These are phyloP conservation scores for Thamnaconus septentrionalis DNA, from an alignment of 2,113 vertebrate species.

Conservation along the genomic window DNA sequence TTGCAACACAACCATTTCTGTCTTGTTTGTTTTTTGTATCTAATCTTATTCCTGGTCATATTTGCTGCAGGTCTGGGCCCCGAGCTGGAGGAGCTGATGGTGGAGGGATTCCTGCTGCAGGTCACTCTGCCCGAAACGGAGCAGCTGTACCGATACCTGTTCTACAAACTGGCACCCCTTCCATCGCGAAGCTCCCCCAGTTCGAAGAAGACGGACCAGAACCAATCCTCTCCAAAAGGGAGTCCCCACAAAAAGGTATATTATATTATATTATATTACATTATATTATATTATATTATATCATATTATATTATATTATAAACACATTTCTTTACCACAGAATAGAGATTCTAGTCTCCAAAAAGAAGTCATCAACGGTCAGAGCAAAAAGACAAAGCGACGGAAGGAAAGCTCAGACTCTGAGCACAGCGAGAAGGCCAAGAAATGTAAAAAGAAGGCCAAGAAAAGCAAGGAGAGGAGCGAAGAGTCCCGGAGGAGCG, in stretches of 20 bases:
- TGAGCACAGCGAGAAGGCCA: slow-evolving; percentile 82
- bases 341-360: slow-evolving; percentile 76
- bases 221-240: slow-evolving; percentile 65
- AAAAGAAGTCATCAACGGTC: slow-evolving; percentile 74
- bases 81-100: slow-evolving; percentile 91
- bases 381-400: slow-evolving; percentile 85
- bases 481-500: slow-evolving; percentile 60
- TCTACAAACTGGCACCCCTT: slow-evolving; percentile 75
- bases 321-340: slow-evolving; percentile 45
- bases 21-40: background rate
- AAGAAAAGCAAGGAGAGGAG: slow-evolving; percentile 75
- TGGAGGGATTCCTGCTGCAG: slow-evolving; percentile 94
- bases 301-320: background rate
- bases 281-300: background rate
- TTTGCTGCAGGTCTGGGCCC: slow-evolving; percentile 76
- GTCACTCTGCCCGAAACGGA: slow-evolving; percentile 94
- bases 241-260: slow-evolving; percentile 57
- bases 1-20: background rate
- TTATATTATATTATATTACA: background rate
- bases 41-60: background rate
- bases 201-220: slow-evolving; percentile 56
- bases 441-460: slow-evolving; percentile 83
- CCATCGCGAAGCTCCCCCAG: slow-evolving; percentile 63
- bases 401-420: slow-evolving; percentile 80
- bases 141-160: slow-evolving; percentile 87